Percentiles rank a stretch among this genome's conserved stretches.
Conservation (phyloP, 1,140 invertebrate species). For the Nautilus pompilius region DNA sequence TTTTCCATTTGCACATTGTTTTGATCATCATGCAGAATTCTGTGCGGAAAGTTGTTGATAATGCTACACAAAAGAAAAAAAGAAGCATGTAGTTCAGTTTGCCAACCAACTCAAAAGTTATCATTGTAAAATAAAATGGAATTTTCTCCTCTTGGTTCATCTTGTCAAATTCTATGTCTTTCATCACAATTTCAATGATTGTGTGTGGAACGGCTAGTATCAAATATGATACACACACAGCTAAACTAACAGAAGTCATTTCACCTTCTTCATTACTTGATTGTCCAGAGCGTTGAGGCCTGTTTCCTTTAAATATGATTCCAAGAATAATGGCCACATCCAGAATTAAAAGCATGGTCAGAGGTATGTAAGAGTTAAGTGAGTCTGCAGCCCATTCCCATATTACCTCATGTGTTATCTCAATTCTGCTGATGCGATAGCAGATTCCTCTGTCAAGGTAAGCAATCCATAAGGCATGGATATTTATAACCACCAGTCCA, state of each 20-base stretch:
- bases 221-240: slow-evolving; percentile 32
- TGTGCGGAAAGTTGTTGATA: not conserved
- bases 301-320: slow-evolving; percentile 30
- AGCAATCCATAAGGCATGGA: slow-evolving; percentile 49
- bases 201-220: slow-evolving; percentile 31
- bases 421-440: slow-evolving; percentile 31
- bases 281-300: slow-evolving; percentile 17
- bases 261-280: slow-evolving; percentile 7
- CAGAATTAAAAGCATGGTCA: slow-evolving; percentile 33
- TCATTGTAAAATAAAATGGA: not conserved
- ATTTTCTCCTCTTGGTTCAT: not conserved
- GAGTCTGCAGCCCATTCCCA: slow-evolving; percentile 47
- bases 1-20: too few species aligned
- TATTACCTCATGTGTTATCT: slow-evolving; percentile 36
- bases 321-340: slow-evolving; percentile 32
- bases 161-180: not conserved
- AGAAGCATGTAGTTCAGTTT: not conserved
- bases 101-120: not conserved
- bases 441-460: slow-evolving; percentile 30
- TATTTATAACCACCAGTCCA: slow-evolving; percentile 41
- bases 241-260: slow-evolving; percentile 2
- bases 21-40: not conserved
- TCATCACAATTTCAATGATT: not conserved
- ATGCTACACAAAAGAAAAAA: not conserved
- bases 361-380: slow-evolving; percentile 42